Evolutionary conservation across 2,888 invertebrate genomes (phyloP).

Genomic region (Fissipunctia ypsillon): DNA sequence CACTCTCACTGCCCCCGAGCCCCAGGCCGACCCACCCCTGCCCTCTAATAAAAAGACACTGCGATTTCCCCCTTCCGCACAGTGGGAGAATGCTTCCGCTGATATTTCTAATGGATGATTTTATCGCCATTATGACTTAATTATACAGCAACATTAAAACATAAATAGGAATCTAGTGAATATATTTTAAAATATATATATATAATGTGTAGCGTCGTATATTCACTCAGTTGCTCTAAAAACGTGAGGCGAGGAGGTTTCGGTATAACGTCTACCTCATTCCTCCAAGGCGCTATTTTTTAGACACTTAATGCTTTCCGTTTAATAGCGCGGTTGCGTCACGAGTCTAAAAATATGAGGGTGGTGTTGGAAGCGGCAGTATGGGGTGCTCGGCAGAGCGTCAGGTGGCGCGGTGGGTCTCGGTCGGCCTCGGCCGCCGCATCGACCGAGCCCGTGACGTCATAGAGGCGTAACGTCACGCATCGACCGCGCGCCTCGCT

Average conservation of each 20-base stretch:
- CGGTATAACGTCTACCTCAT: constrained; percentile 41
- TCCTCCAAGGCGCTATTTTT: constrained; percentile 74
- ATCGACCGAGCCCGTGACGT: constrained; percentile 86
- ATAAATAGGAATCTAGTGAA: neutral
- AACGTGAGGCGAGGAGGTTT: neutral
- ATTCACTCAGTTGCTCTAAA: neutral
- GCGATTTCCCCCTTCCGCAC: constrained; percentile 57
- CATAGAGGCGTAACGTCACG: constrained; percentile 84
- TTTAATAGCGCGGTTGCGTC: constrained; percentile 83
- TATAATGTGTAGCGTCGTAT: neutral
- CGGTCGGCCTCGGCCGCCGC: constrained; percentile 81
- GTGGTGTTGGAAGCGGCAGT: constrained; percentile 75
- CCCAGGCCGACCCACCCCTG: constrained; percentile 63
- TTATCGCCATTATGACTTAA: constrained; percentile 29
- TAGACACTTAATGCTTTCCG: constrained; percentile 71
- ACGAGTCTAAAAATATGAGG: constrained; percentile 86
- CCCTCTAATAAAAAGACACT: constrained; percentile 66
- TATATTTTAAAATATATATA: neutral
- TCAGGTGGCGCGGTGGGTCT: constrained; percentile 69
- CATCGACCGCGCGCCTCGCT: constrained; percentile 85
- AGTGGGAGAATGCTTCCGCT: constrained; percentile 55
- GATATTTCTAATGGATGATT: constrained; percentile 10
- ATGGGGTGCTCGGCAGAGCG: constrained; percentile 75
- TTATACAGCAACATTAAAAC: constrained; percentile 2
- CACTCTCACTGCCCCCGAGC: constrained; percentile 71